Evolutionary conservation across 2,797 vertebrate species (phyloP), one percentile per base, ranked within the genome.

Genomic region (Distichodus sexfasciatus): DNA sequence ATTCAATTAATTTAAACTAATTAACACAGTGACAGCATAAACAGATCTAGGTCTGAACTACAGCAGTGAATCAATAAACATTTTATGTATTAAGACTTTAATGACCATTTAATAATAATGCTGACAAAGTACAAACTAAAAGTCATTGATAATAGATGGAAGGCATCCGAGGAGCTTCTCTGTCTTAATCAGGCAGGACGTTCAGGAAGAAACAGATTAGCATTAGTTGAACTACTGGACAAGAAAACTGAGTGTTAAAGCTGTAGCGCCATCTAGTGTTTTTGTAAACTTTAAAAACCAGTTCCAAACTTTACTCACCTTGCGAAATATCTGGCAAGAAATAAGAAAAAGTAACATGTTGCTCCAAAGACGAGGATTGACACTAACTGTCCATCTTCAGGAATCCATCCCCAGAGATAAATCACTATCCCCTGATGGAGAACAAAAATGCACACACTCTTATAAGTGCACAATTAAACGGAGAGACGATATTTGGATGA

Each of bases 391-490:
- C 87, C 85, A 8, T 93, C 91, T 74, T 92, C 90, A 65, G 92
- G 92, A 72, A 92, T 87, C 85, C 87, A 90, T 5, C 90, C 87
- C 92, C 91, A 92, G 53, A 90, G 66, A 78, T 72, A 87, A 67
- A 90, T 69, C 17, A 91, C 83, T 10, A 87, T 31, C 48, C 80
- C 84, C 92, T 92, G 79, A 46, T n/a, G n/a, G n/a, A 81, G 51
- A 83, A 24, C 72, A 26, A 71, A 0, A 6, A 36, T 10, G 3
- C 60, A 69, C 1, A 72, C 0, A 51, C 31, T n/a, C n/a, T n/a
- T n/a, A n/a, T n/a, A n/a, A n/a, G n/a, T n/a, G 17, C 3, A n/a
- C 17, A 15, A 17, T 44, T 17, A 15, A 15, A 12, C n/a, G 3
- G 14, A 44, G 6, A 2, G n/a, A 44, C 3, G 17, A 17, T 44